These are phyloP conservation scores for Sebastes trivittatus DNA, from an alignment of 2,797 vertebrate genomes.

Conservation along the genomic window DNA sequence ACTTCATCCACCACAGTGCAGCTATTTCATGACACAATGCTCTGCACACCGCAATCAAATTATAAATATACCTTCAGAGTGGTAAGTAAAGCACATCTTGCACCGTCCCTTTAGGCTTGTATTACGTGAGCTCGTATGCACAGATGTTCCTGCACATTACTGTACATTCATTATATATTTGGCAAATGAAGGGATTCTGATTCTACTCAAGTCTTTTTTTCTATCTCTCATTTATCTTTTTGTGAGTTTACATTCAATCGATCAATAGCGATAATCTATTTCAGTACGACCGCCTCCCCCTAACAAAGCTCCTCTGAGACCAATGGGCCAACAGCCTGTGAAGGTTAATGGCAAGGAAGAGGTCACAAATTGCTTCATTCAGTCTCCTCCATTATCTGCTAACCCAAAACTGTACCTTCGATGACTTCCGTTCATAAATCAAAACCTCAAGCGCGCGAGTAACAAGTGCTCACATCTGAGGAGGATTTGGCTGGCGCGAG, in stretches of 20 bases:
- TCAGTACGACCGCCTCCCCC: background rate
- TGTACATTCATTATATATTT: slow-evolving; percentile 26
- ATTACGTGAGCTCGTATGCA: background rate
- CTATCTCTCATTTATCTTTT: slow-evolving; percentile 17
- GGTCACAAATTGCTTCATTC: slow-evolving; percentile 56
- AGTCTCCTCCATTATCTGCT: slow-evolving; percentile 39
- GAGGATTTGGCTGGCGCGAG: background rate
- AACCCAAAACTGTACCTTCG: slow-evolving; percentile 34
- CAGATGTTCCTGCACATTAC: background rate
- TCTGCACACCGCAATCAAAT: slow-evolving; percentile 3
- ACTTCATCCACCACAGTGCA: background rate
- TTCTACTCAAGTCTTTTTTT: slow-evolving; percentile 5
- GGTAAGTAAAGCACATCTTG: slow-evolving; percentile 6
- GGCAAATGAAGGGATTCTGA: slow-evolving; percentile 27
- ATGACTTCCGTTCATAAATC: slow-evolving; percentile 48
- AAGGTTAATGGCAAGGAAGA: slow-evolving; percentile 56
- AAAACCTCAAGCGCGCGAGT: slow-evolving; percentile 17
- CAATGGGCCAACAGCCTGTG: slow-evolving; percentile 14
- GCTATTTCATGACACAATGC: background rate
- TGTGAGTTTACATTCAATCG: slow-evolving; percentile 26
- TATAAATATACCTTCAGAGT: background rate
- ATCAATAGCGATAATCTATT: slow-evolving; percentile 51
- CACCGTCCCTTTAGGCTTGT: background rate
- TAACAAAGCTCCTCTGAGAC: slow-evolving; percentile 33
- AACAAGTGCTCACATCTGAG: slow-evolving; percentile 32